Evolutionary conservation across 2,888 invertebrate species (phyloP).

Genomic region (Drosophila flavopinicola): DNA sequence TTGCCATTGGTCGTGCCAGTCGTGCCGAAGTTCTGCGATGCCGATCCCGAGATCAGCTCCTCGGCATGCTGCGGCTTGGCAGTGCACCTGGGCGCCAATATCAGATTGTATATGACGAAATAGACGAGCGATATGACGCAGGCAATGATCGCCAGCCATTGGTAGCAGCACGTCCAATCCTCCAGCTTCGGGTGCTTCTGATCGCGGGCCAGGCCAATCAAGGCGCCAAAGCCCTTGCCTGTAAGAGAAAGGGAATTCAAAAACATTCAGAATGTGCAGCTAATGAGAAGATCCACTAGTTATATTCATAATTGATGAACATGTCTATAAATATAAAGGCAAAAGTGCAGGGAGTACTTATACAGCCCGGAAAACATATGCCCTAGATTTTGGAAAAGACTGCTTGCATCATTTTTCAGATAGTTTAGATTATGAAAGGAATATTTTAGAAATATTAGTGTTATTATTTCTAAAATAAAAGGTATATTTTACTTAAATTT

Average conservation of each 20-base stretch:
- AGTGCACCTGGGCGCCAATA: constrained; percentile 90
- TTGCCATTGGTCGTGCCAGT: constrained; percentile 33
- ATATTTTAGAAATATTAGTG: too few relatives aligned
- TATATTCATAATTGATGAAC: too few relatives aligned
- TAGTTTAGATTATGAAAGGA: too few relatives aligned
- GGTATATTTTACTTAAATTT: too few relatives aligned
- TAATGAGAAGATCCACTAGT: too few relatives aligned
- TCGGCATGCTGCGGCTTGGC: constrained; percentile 87
- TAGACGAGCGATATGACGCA: constrained; percentile 88
- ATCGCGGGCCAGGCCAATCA: constrained; percentile 86
- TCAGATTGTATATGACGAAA: constrained; percentile 89
- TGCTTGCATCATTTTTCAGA: too few relatives aligned
- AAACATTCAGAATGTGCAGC: too few relatives aligned
- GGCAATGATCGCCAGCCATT: constrained; percentile 87
- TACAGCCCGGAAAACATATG: too few relatives aligned
- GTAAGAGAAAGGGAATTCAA: constrained; percentile 23
- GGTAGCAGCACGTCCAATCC: constrained; percentile 86
- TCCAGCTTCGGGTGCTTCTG: constrained; percentile 72
- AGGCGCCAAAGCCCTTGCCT: constrained; percentile 91
- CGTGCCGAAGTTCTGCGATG: constrained; percentile 85
- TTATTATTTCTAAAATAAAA: too few relatives aligned
- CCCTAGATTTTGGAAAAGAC: too few relatives aligned
- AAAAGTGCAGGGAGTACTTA: too few relatives aligned
- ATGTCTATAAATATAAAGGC: too few relatives aligned
- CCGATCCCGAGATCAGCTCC: constrained; percentile 82